These are phyloP conservation scores for Diarsia dahlii DNA, from an alignment of 2,888 invertebrate genomes.

Conservation along the genomic window DNA sequence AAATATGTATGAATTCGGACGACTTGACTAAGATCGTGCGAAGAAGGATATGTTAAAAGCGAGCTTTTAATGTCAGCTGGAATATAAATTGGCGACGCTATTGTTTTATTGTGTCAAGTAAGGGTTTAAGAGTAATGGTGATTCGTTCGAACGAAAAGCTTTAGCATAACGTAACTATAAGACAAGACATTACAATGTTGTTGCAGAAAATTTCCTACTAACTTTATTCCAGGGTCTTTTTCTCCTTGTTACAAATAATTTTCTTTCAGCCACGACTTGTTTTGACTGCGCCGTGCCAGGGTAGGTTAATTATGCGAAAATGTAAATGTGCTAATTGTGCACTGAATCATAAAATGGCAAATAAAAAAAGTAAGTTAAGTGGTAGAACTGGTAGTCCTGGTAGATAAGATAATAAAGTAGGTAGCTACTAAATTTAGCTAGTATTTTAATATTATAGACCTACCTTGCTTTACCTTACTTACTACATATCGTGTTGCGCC, in stretches of 20 bases:
- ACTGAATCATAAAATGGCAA: constrained; percentile 19
- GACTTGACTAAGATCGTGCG: constrained; percentile 63
- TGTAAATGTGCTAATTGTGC: constrained; percentile 30
- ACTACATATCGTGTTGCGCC: too few species aligned
- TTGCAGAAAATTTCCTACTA: background rate
- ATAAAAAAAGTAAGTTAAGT: constrained; percentile 34
- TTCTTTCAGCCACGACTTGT: background rate
- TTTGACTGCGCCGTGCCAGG: background rate
- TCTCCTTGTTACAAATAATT: background rate
- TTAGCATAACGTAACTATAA: background rate
- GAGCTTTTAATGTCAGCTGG: constrained; percentile 56
- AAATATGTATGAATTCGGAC: constrained; percentile 71
- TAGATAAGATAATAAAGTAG: constrained; percentile 28
- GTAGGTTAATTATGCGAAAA: constrained; percentile 23
- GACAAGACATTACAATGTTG: background rate
- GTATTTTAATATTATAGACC: too few species aligned
- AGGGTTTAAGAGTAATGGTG: constrained; percentile 12
- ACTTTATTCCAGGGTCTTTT: constrained; percentile 1
- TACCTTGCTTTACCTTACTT: too few species aligned
- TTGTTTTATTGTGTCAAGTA: constrained; percentile 40
- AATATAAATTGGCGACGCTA: constrained; percentile 52
- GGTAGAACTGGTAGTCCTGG: background rate
- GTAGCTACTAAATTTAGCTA: constrained; percentile 1
- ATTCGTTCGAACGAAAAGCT: constrained; percentile 8
- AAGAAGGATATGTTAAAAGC: constrained; percentile 55